Percentiles rank a stretch among this genome's conserved stretches.
Evolutionary conservation across 2,888 invertebrate genomes (phyloP).

Genomic region (Zygaena filipendulae): DNA sequence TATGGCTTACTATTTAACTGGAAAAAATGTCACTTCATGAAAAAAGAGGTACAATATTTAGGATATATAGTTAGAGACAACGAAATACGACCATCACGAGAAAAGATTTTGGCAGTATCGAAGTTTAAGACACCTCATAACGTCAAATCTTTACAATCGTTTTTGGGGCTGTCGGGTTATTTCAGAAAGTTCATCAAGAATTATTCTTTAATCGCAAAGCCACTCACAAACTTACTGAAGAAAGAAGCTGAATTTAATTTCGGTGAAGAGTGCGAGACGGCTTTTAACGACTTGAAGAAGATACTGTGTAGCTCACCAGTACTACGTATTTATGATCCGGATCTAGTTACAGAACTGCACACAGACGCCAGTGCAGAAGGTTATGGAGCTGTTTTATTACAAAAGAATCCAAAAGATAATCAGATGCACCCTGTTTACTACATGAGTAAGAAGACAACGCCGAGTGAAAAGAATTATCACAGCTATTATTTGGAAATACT

Average conservation of each 20-base stretch:
- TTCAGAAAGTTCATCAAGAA: slow-evolving; percentile 20
- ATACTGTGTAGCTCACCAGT: slow-evolving; percentile 11
- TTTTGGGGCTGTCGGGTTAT: slow-evolving; percentile 17
- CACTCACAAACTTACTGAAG: slow-evolving; percentile 14
- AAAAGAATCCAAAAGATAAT: slow-evolving; percentile 9
- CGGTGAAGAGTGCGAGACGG: slow-evolving; percentile 8
- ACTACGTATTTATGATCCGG: slow-evolving; percentile 12
- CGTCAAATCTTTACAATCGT: slow-evolving; percentile 17
- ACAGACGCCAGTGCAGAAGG: slow-evolving; percentile 15
- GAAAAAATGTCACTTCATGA: slow-evolving; percentile 30
- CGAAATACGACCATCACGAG: slow-evolving; percentile 14
- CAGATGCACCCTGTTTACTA: slow-evolving; percentile 15
- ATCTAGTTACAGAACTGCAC: slow-evolving; percentile 14
- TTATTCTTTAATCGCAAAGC: slow-evolving; percentile 19
- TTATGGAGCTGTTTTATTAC: slow-evolving; percentile 16
- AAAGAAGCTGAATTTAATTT: slow-evolving; percentile 8
- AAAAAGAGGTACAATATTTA: slow-evolving; percentile 18
- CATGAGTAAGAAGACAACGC: slow-evolving; percentile 16
- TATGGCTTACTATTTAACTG: slow-evolving; percentile 22
- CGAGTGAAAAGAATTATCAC: slow-evolving; percentile 11
- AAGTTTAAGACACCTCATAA: slow-evolving; percentile 15
- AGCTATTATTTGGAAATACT: slow-evolving; percentile 18
- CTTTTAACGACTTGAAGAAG: slow-evolving; percentile 9
- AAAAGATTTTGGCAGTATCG: slow-evolving; percentile 15
- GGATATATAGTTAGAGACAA: slow-evolving; percentile 17